Conservation (phyloP, 1,140 invertebrate species). For the Lepidostoma basale region DNA sequence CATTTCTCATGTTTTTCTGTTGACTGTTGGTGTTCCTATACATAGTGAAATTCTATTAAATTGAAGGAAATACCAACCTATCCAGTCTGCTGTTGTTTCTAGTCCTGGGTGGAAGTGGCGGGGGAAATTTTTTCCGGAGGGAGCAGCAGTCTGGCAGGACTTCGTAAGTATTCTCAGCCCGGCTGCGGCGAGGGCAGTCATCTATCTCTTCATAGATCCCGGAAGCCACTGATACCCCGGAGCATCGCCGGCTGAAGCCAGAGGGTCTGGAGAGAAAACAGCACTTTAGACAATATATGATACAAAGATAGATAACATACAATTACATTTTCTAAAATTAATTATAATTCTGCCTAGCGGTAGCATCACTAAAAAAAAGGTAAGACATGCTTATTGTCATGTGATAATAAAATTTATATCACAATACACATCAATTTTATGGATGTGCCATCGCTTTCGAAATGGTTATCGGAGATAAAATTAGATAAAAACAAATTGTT, state of each 20-base stretch:
- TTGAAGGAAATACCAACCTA: slow-evolving; percentile 31
- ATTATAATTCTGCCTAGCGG: neutral
- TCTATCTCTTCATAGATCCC: slow-evolving; percentile 44
- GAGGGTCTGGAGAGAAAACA: neutral
- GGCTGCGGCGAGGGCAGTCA: neutral
- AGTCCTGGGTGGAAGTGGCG: slow-evolving; percentile 38
- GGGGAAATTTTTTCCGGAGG: slow-evolving; percentile 24
- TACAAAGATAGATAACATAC: neutral
- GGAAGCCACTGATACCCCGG: slow-evolving; percentile 33
- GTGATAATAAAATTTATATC: too few relatives aligned
- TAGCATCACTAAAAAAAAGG: too few relatives aligned
- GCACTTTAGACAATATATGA: neutral
- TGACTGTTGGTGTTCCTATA: too few relatives aligned
- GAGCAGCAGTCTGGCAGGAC: slow-evolving; percentile 31
- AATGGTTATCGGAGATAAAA: too few relatives aligned
- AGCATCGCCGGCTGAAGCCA: slow-evolving; percentile 25
- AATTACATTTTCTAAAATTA: too few relatives aligned
- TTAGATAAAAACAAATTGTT: too few relatives aligned
- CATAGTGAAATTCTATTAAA: too few relatives aligned
- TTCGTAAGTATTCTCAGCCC: slow-evolving; percentile 35
- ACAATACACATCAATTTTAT: too few relatives aligned
- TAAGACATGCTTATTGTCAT: too few relatives aligned
- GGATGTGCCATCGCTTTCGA: too few relatives aligned
- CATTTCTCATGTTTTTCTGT: too few relatives aligned
- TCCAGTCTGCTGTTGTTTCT: slow-evolving; percentile 25